Base-by-base conservation (phyloP, 2,888 invertebrate species). In the Pantelozetes paolii region DNA sequence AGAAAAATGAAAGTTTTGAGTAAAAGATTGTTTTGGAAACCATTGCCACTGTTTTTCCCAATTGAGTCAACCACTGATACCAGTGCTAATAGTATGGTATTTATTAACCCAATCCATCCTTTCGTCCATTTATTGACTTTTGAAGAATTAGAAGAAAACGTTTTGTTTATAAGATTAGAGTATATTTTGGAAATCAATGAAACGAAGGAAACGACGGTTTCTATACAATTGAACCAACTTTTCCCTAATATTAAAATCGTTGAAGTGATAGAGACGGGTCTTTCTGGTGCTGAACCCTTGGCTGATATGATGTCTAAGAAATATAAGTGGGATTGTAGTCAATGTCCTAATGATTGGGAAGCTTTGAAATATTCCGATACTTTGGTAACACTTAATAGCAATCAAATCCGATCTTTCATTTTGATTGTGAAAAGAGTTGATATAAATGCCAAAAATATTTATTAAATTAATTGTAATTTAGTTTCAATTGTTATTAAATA, bases 81-180 rank as follows among this genome's bases (percentile, higher is more conserved):
- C 11, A 72, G 28, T 59, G 72, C 59, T 11, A 72, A 45, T 48
- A 67, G 59, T 40, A 72, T 72, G 15, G 62, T 30, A 8, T 32
- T 73, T 26, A 73, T 1, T 28, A 6, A 15, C 8, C 30, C 48
- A 2, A 69, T 40, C 42, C 15, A 30, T 59, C 59, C 59, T 11
- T 48, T n/a, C 13, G 83, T 92, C 0, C 89, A 92, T 80, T 82
- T 94, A 70, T 82, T 94, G 15, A 91, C 91, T 0, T 80, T 92
- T 64, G 93, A 94, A 79, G 90, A 90, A 0, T 90, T 89, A 89
- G 86, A 85, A 54, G 77, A 76, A 71, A 82, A 83, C 0, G 84
- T 85, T 30, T 79, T 90, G 15, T 82, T 94, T 20, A 78, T 94
- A 0, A 85, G 93, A 28, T 74, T 94, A 0, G 94, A 94, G 79